These are phyloP conservation scores for Drosophila virilis DNA, from an alignment of 1,140 invertebrate species.

Conservation along the genomic window DNA sequence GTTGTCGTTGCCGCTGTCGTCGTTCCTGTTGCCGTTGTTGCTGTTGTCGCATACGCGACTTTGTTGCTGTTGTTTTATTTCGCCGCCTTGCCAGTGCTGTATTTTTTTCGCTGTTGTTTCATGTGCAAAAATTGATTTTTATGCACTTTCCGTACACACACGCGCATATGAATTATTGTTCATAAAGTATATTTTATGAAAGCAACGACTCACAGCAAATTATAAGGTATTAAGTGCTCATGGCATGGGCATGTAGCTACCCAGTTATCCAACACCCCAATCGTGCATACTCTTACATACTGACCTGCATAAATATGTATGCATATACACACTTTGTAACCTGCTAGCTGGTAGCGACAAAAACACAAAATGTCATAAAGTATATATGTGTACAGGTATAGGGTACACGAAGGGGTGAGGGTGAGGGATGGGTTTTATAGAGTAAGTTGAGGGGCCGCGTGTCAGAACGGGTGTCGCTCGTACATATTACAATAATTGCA, in stretches of 20 bases:
- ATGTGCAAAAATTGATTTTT: slow-evolving; percentile 82
- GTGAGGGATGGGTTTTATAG: neutral
- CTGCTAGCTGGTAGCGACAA: neutral
- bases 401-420: neutral
- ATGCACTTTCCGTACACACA: slow-evolving; percentile 73
- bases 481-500: slow-evolving; percentile 77
- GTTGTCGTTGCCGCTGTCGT: slow-evolving; percentile 48
- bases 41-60: slow-evolving; percentile 51
- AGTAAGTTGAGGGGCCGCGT: slow-evolving; percentile 5
- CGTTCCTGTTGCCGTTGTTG: neutral
- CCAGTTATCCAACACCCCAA: slow-evolving; percentile 16
- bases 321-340: neutral
- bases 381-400: slow-evolving; percentile 3
- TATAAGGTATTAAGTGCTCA: slow-evolving; percentile 81
- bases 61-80: slow-evolving; percentile 77
- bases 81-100: slow-evolving; percentile 61
- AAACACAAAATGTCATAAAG: slow-evolving; percentile 9
- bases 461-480: slow-evolving; percentile 22
- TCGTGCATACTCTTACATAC: slow-evolving; percentile 1
- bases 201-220: slow-evolving; percentile 80
- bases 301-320: slow-evolving; percentile 8
- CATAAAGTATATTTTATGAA: slow-evolving; percentile 83
- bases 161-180: slow-evolving; percentile 79
- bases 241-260: slow-evolving; percentile 65
- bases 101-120: slow-evolving; percentile 58